These are phyloP conservation scores for Lymantria monacha DNA, from an alignment of 2,888 invertebrate species.

Conservation along the genomic window DNA sequence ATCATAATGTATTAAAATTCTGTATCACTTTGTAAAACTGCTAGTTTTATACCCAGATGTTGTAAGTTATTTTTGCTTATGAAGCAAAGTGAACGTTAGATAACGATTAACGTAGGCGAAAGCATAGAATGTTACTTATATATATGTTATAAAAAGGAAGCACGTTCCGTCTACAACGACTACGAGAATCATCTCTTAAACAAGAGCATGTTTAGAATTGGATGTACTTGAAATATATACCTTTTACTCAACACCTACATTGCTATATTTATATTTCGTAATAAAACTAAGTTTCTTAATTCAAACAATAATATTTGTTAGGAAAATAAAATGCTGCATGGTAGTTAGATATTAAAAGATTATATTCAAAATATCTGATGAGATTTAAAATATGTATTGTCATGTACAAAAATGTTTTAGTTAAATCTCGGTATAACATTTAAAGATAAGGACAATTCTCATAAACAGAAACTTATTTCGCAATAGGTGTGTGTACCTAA, in stretches of 20 bases:
- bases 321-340: no score
- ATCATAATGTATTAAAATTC: constrained; percentile 61
- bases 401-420: constrained; percentile 6
- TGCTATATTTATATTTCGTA: constrained; percentile 54
- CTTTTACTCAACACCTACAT: constrained; percentile 56
- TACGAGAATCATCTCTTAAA: constrained; percentile 20
- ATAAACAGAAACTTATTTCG: constrained; percentile 34
- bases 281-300: constrained; percentile 66
- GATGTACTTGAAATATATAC: constrained; percentile 44
- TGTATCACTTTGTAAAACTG: constrained; percentile 21
- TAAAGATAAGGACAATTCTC: constrained; percentile 10
- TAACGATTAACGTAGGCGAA: constrained; percentile 11
- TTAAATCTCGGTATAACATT: not conserved
- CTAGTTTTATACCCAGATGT: constrained; percentile 11
- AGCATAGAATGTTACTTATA: constrained; percentile 2
- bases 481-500: constrained; percentile 35
- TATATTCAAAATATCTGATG: constrained; percentile 22
- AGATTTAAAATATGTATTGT: not conserved
- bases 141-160: constrained; percentile 4
- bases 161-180: constrained; percentile 3
- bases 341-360: constrained; percentile 1
- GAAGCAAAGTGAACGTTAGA: constrained; percentile 1
- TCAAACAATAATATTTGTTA: constrained; percentile 68
- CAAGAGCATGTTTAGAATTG: constrained; percentile 33
- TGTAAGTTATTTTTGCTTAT: not conserved